Evolutionary conservation across 2,113 vertebrate species (phyloP).

Genomic region (Paradoxurus hermaphroditus): DNA sequence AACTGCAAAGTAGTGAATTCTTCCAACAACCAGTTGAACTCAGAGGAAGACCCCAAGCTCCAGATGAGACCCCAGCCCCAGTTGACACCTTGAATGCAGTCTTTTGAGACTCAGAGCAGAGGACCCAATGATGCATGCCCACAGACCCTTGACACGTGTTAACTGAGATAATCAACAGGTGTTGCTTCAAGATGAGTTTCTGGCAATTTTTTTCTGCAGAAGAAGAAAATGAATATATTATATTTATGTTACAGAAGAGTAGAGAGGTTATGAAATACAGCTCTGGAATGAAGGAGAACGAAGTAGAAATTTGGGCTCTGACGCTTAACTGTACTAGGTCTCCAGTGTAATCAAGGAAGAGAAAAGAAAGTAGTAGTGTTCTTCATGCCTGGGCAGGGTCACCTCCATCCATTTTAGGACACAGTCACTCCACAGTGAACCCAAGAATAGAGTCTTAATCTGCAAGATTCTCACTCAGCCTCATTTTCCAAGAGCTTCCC

Average conservation of each 20-base stretch:
- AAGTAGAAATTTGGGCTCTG: neutral
- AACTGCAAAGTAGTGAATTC: neutral
- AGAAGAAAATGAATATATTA: neutral
- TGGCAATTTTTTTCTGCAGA: neutral
- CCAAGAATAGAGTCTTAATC: neutral
- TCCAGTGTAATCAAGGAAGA: neutral
- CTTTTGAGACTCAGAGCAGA: neutral
- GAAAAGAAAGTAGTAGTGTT: rapidly evolving
- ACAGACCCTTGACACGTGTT: neutral
- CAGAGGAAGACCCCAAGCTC: neutral
- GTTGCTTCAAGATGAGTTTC: neutral
- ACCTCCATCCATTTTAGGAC: neutral
- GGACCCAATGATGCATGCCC: neutral
- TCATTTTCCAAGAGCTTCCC: neutral
- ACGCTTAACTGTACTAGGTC: neutral
- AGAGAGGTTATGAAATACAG: rapidly evolving
- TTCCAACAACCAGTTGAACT: neutral
- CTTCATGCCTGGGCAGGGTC: neutral
- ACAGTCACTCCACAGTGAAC: neutral
- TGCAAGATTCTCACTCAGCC: neutral
- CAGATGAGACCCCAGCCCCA: neutral
- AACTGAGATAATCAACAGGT: neutral
- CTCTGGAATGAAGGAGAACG: neutral
- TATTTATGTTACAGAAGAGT: neutral
- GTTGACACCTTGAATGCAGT: neutral